A percentile compares a stretch with the other conserved stretches of the same genome.
These are phyloP conservation scores for Cotesia glomerata DNA, from an alignment of 1,140 invertebrate genomes.

Conservation along the genomic window DNA sequence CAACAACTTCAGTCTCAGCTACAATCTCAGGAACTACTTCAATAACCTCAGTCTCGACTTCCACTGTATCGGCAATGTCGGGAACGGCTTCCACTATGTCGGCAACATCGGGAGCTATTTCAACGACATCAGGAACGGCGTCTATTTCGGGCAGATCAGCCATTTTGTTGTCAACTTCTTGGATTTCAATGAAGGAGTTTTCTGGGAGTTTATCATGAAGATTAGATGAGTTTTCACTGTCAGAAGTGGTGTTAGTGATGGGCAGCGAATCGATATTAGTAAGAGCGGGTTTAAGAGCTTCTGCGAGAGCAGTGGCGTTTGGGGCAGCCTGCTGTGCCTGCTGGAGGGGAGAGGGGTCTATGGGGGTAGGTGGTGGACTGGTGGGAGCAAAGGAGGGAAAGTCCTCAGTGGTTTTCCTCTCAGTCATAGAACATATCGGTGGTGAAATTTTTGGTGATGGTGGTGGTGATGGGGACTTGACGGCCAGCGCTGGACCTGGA, in stretches of 20 bases:
- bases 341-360: conserved; percentile 59
- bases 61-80: no score
- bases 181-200: background rate
- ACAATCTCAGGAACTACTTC: no score
- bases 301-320: conserved; percentile 49
- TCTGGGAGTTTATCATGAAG: background rate
- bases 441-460: conserved; percentile 29
- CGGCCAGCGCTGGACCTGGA: conserved; percentile 42
- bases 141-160: no score
- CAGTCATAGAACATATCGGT: conserved; percentile 56
- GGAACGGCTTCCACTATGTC: no score
- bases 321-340: conserved; percentile 57
- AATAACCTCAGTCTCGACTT: no score
- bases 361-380: conserved; percentile 60
- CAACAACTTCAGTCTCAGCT: no score
- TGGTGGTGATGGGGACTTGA: conserved; percentile 38
- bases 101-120: no score
- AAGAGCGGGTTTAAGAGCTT: conserved; percentile 53
- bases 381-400: conserved; percentile 55
- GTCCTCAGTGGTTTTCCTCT: conserved; percentile 63
- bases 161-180: background rate
- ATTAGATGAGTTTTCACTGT: no score
- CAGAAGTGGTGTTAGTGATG: background rate
- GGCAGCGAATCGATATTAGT: conserved; percentile 18
- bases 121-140: no score